These are phyloP conservation scores for Palloptera scutellata DNA, from an alignment of 2,888 invertebrate genomes.

Conservation along the genomic window DNA sequence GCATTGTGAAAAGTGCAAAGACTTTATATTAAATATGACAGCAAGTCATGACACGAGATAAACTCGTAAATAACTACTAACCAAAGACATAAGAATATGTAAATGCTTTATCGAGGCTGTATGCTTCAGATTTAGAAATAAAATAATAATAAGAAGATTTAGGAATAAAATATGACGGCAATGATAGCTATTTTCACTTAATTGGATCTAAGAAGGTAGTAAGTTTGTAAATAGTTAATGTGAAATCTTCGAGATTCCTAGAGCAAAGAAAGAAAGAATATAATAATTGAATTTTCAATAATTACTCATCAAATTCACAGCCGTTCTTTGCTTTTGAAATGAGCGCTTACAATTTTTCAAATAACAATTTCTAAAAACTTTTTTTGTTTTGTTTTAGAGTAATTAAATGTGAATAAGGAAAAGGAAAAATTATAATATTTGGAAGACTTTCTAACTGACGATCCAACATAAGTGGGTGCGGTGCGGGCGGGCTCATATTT, in stretches of 20 bases:
- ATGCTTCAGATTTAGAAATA: no score
- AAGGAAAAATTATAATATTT: neutral
- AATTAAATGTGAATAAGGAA: neutral
- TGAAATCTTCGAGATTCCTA: neutral
- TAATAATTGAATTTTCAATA: neutral
- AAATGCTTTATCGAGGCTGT: no score
- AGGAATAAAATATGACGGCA: no score
- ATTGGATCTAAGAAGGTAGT: neutral
- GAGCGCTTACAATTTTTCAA: slow-evolving; percentile 47
- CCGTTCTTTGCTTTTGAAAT: slow-evolving; percentile 62
- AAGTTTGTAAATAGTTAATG: no score
- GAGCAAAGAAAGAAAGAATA: neutral
- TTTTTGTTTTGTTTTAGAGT: slow-evolving; percentile 31
- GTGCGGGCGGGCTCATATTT: no score
- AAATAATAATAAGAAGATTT: no score
- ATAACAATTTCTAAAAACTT: slow-evolving; percentile 14
- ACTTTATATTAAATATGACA: no score
- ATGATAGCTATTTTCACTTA: neutral
- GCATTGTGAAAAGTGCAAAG: no score
- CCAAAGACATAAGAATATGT: no score
- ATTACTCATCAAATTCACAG: slow-evolving; percentile 58
- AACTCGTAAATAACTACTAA: no score
- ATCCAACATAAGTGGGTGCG: slow-evolving; percentile 1
- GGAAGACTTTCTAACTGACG: slow-evolving; percentile 4
- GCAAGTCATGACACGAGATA: no score